Conservation (phyloP, 2,113 vertebrate species). For the Oreocharis arfaki region DNA sequence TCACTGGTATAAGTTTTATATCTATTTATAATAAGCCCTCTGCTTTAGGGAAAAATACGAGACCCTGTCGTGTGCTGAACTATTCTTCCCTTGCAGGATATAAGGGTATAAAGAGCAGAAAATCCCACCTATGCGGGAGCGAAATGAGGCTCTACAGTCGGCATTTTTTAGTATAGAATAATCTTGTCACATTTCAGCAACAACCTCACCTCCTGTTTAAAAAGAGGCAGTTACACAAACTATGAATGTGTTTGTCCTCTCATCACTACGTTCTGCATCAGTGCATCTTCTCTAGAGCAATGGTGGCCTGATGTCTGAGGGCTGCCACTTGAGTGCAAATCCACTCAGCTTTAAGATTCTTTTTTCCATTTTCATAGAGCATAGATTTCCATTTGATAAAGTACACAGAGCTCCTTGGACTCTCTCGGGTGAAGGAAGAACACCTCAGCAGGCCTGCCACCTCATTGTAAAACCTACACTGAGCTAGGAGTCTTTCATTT, state of each 20-base stretch:
- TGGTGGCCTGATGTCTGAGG: not conserved
- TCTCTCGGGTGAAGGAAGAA: not conserved
- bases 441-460: not conserved
- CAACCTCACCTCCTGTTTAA: not conserved
- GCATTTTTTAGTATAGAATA: not conserved
- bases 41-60: not conserved
- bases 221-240: not conserved
- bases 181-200: not conserved
- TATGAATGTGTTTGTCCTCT: not conserved
- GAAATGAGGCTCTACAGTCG: not conserved
- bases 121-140: accelerated
- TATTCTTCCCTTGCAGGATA: not conserved
- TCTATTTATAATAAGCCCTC: not conserved
- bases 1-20: not conserved
- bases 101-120: not conserved
- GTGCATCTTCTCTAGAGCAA: not conserved
- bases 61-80: not conserved
- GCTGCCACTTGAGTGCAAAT: not conserved
- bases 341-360: not conserved
- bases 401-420: not conserved
- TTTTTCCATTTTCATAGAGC: not conserved
- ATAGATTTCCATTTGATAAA: not conserved
- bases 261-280: not conserved
- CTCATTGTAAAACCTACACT: not conserved
- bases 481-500: not conserved